A percentile compares a stretch with the other conserved stretches of the same genome.
phyloP scores from a whole-genome alignment of 2,888 invertebrate genomes.

The Pantelozetes paolii region DNA sequence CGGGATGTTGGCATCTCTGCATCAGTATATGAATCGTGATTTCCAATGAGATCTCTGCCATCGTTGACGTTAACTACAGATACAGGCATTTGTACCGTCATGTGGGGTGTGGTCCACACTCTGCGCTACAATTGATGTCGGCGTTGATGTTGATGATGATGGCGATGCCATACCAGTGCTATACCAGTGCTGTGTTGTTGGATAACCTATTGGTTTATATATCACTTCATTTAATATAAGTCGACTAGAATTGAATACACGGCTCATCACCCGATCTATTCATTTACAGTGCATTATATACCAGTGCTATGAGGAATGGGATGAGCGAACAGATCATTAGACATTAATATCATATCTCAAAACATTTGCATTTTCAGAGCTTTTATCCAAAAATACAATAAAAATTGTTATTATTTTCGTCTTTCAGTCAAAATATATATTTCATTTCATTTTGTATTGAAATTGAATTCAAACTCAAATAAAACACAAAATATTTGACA shows the following conservation, averaged over 20 bases:
- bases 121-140: constrained; percentile 24
- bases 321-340: constrained; percentile 26
- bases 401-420: not conserved
- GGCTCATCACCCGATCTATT: constrained; percentile 10
- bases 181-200: not conserved
- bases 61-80: constrained; percentile 27
- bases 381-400: not conserved
- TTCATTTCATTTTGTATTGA: too few species aligned
- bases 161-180: constrained; percentile 11
- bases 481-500: too few species aligned
- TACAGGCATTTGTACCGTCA: not conserved
- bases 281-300: not conserved
- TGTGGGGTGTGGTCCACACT: constrained; percentile 23
- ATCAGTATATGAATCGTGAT: constrained; percentile 34
- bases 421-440: not conserved
- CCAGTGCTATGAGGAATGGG: not conserved
- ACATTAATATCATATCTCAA: constrained; percentile 6
- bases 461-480: too few species aligned
- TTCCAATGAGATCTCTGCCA: constrained; percentile 31
- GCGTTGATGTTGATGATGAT: constrained; percentile 26
- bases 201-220: constrained; percentile 27
- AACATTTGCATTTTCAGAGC: constrained; percentile 16
- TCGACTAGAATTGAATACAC: not conserved
- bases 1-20: constrained; percentile 5
- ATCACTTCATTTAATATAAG: not conserved